Percentiles rank a stretch among this genome's conserved stretches.
Conservation (phyloP, 2,797 vertebrate genomes). For the Gambelia wislizenii region DNA sequence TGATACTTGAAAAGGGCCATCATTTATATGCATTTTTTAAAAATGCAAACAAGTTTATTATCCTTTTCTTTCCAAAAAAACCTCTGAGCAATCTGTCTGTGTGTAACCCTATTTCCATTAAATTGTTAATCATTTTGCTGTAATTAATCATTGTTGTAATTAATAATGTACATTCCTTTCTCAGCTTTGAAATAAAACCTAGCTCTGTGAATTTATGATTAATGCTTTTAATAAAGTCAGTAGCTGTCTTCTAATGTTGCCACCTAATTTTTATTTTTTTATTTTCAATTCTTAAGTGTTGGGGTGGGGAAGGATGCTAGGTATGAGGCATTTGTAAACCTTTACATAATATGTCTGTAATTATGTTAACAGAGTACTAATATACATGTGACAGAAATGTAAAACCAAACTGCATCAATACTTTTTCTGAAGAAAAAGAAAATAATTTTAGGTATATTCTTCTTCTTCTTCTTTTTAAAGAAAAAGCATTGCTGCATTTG, state of each 20-base stretch:
- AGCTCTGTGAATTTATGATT: conserved; percentile 70
- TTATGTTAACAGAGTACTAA: conserved; percentile 46
- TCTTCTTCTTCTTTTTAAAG: background rate
- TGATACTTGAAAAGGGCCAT: conserved; percentile 41
- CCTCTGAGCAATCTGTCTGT: conserved; percentile 11
- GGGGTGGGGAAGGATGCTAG: conserved; percentile 46
- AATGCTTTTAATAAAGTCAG: conserved; percentile 82
- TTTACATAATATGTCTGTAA: conserved; percentile 12
- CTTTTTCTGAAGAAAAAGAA: too few species aligned
- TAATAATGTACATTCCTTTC: conserved; percentile 71
- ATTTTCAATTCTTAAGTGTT: conserved; percentile 56
- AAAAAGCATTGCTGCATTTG: too few species aligned
- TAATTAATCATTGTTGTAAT: conserved; percentile 76
- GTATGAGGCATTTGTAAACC: conserved; percentile 51
- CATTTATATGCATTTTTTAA: background rate
- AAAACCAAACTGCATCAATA: background rate
- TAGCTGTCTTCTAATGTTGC: conserved; percentile 74
- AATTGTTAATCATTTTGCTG: conserved; percentile 76
- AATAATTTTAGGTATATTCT: too few species aligned
- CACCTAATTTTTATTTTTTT: conserved; percentile 69
- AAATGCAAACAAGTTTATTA: background rate
- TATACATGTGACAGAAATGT: background rate
- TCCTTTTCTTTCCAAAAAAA: conserved; percentile 1
- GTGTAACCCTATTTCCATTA: conserved; percentile 67
- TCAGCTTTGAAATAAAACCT: conserved; percentile 65